Base-by-base conservation (phyloP, 2,797 vertebrate genomes). In the Huso huso region DNA sequence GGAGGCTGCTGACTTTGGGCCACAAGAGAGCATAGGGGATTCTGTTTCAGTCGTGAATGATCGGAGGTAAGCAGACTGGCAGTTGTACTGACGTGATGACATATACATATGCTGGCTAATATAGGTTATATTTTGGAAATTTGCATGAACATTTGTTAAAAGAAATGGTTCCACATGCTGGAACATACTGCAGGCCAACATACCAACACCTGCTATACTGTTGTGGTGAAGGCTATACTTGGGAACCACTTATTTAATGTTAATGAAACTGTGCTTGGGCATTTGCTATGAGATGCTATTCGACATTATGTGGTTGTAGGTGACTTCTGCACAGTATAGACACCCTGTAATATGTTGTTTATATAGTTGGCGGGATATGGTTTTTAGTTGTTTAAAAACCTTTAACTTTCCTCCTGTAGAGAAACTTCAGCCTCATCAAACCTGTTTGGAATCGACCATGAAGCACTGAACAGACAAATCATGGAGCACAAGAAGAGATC, bases 391-490 rank as follows among this genome's bases (percentile, higher is more conserved):
- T 37, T 37, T 37, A 5, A 37, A 37, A 37, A 37, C 37, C 3
- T 37, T 37, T 37, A 37, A 4, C 37, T 49, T 67, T 23, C 49
- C 72, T 48, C 52, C 37, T 61, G 49, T 70, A 79, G 79, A 70
- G 63, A 67, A 51, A 49, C 48, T 6, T n/a, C 76, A 1, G 2
- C 65, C n/a, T 7, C 0, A 0, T 23, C 67, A 5, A 76, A 76
- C 62, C 68, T 90, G 64, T 92, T 87, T 73, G 92, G 88, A 55
- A 78, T 94, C 8, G 84, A 94, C 75, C 93, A 93, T 0, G 80
- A 85, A 18, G 78, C 82, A 0, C 80, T 95, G 66, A 85, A 86
- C 72, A 87, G 81, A 73, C 88, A 92, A 79, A 86, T 94, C 53
- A 69, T 81, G 71, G 88, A 90, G 11, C 92, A 91, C 69, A 92